Conservation (phyloP, 2,113 vertebrate genomes). For the Fregata magnificens region DNA sequence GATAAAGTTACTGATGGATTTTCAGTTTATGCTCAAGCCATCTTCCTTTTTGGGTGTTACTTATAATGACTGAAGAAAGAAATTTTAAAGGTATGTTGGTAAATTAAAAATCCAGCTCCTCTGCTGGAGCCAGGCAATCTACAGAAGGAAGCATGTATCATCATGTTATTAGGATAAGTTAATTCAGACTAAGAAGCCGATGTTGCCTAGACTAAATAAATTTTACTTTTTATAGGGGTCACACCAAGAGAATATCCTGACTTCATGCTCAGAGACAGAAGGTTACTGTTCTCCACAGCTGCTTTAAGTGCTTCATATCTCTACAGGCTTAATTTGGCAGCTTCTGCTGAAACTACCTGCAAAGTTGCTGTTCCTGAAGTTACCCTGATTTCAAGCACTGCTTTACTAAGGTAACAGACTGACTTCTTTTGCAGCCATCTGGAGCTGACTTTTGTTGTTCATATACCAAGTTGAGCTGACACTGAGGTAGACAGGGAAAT, state of each 20-base stretch:
- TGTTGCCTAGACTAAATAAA: neutral
- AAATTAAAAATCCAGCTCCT: neutral
- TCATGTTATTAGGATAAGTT: neutral
- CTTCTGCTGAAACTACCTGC: neutral
- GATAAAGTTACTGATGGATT: neutral
- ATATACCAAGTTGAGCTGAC: neutral
- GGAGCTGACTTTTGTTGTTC: constrained; percentile 21
- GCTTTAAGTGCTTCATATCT: neutral
- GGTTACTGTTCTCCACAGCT: neutral
- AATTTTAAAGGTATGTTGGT: neutral
- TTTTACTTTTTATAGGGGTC: neutral
- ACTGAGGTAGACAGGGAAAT: neutral
- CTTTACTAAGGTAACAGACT: neutral
- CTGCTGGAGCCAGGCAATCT: neutral
- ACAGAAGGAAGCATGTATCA: neutral
- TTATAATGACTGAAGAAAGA: neutral
- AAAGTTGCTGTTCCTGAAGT: neutral
- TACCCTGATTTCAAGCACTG: neutral
- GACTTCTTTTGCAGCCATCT: neutral
- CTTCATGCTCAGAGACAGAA: neutral
- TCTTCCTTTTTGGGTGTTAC: neutral
- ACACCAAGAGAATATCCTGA: neutral
- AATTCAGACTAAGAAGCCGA: neutral
- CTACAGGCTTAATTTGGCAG: neutral
- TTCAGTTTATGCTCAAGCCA: neutral